A percentile compares a stretch with the other conserved stretches of the same genome.
Evolutionary conservation across 2,797 vertebrate species (phyloP).

Genomic region (Lagorchestes hirsutus): DNA sequence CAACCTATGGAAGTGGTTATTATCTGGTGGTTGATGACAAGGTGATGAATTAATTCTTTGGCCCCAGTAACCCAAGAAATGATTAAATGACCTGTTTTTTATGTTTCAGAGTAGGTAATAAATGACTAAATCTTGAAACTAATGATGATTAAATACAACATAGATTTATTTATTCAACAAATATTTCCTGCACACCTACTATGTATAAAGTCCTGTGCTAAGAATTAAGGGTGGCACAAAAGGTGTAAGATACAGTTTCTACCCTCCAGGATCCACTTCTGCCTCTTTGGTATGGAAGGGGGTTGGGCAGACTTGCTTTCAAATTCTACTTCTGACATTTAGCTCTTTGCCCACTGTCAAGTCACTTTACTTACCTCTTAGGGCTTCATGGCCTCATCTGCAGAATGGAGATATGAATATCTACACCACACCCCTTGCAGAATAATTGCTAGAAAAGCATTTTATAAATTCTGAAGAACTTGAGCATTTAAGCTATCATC

Average conservation of each 20-base stretch:
- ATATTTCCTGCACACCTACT: neutral
- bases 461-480: neutral
- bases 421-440: neutral
- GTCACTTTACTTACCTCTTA: neutral
- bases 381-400: neutral
- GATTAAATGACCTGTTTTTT: neutral
- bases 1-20: neutral
- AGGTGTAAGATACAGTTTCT: neutral
- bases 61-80: neutral
- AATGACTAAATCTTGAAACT: rapidly evolving
- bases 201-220: neutral
- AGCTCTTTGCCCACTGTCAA: neutral
- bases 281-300: neutral
- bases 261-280: neutral
- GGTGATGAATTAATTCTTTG: neutral
- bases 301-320: neutral
- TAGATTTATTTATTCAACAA: neutral
- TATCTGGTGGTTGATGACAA: neutral
- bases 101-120: neutral
- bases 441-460: neutral
- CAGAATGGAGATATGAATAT: neutral
- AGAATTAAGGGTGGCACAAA: neutral
- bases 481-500: neutral
- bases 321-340: neutral
- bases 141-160: neutral